A percentile compares a stretch with the other conserved stretches of the same genome.
Evolutionary conservation across 64 coral and sea anemone species (phyloP).

Genomic region (Montipora cactus): DNA sequence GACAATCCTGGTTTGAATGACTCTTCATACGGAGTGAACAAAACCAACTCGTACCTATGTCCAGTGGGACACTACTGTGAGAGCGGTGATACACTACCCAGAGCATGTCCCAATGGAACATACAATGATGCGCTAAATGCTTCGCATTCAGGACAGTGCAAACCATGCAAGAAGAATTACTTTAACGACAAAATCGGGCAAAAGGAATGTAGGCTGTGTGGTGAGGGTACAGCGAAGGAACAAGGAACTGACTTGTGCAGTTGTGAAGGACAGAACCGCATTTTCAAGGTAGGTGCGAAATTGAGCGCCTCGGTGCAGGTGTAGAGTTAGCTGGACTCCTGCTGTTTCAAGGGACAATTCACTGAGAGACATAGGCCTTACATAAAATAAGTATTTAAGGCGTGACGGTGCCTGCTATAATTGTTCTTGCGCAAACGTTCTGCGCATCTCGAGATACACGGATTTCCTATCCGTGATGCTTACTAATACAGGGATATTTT

Average conservation of each 20-base stretch:
- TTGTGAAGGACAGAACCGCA: conserved; percentile 86
- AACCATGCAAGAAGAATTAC: conserved; percentile 68
- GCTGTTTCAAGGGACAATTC: too few relatives aligned
- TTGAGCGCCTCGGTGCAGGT: too few relatives aligned
- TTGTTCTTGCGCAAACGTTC: too few relatives aligned
- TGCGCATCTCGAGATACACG: too few relatives aligned
- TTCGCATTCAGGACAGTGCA: conserved; percentile 66
- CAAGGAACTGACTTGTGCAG: conserved; percentile 78
- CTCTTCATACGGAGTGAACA: conserved; percentile 63
- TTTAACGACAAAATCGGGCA: conserved; percentile 86
- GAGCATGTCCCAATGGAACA: conserved; percentile 81
- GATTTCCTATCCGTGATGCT: too few relatives aligned
- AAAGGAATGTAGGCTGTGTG: conserved; percentile 81
- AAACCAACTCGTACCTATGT: conserved; percentile 87
- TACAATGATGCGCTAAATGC: conserved; percentile 75
- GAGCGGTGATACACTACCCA: conserved; percentile 56
- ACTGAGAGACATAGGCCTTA: too few relatives aligned
- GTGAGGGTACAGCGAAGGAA: conserved; percentile 57
- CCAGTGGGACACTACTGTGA: conserved; percentile 91
- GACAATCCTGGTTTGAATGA: conserved; percentile 85
- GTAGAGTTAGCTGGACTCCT: too few relatives aligned
- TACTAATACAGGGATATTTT: too few relatives aligned
- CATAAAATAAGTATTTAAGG: too few relatives aligned
- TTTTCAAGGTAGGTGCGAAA: conserved; percentile 78
- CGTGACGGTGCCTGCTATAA: too few relatives aligned